phyloP scores from a whole-genome alignment of 2,888 invertebrate species.

The Gonocerus acuteangulatus region DNA sequence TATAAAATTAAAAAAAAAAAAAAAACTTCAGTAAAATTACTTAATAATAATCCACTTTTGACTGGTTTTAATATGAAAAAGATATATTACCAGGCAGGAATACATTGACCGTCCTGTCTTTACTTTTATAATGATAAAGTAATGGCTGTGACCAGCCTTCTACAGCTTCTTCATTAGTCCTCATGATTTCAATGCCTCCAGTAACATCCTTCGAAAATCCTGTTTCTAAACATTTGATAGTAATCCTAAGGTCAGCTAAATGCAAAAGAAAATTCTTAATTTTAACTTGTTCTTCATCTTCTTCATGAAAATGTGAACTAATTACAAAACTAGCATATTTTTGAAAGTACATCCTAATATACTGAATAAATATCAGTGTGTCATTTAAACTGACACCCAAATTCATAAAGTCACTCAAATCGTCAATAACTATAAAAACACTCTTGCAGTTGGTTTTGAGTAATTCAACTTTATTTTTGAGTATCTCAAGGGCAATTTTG shows the following conservation, averaged over 20 bases:
- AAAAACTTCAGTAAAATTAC: too few relatives aligned
- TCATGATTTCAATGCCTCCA: slow-evolving; percentile 27
- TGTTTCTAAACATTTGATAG: slow-evolving; percentile 29
- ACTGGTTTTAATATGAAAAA: slow-evolving; percentile 11
- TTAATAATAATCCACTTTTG: too few relatives aligned
- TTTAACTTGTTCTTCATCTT: slow-evolving; percentile 28
- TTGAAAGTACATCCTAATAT: slow-evolving; percentile 14
- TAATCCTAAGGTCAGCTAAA: slow-evolving; percentile 25
- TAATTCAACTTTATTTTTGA: slow-evolving; percentile 22
- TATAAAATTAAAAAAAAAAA: too few relatives aligned
- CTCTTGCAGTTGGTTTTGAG: slow-evolving; percentile 17
- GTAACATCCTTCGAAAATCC: slow-evolving; percentile 33
- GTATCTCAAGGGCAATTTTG: slow-evolving; percentile 15
- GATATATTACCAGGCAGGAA: slow-evolving; percentile 33
- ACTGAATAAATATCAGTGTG: slow-evolving; percentile 26
- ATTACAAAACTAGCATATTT: slow-evolving; percentile 21
- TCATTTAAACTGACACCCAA: slow-evolving; percentile 14
- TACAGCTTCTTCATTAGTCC: slow-evolving; percentile 14
- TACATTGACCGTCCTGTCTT: slow-evolving; percentile 31
- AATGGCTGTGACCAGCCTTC: slow-evolving; percentile 11
- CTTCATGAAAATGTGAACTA: slow-evolving; percentile 23
- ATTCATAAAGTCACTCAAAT: slow-evolving; percentile 29
- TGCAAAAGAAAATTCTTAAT: slow-evolving; percentile 24
- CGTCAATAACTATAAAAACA: slow-evolving; percentile 29
- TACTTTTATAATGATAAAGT: slow-evolving; percentile 33